A percentile compares a stretch with the other conserved stretches of the same genome.
phyloP scores from a whole-genome alignment of 2,888 invertebrate species.

The Theodoxus fluviatilis region DNA sequence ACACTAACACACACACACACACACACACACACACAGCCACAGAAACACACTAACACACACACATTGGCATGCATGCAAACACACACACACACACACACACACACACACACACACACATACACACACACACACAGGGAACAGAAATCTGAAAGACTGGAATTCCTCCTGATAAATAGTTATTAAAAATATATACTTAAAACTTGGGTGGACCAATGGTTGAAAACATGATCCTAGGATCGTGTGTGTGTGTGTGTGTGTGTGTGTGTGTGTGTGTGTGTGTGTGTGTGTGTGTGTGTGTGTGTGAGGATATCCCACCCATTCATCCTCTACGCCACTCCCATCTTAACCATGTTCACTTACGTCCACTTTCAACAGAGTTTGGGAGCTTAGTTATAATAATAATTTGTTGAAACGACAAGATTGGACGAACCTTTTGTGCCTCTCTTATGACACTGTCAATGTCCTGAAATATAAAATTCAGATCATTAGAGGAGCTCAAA shows the following conservation, averaged over 20 bases:
- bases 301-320: too few species aligned
- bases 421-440: constrained; percentile 37
- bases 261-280: too few species aligned
- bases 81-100: not conserved
- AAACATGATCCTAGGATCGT: too few species aligned
- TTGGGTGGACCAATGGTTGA: not conserved
- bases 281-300: too few species aligned
- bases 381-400: too few species aligned
- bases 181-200: constrained; percentile 8
- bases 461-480: constrained; percentile 31
- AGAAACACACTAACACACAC: not conserved
- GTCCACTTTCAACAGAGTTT: too few species aligned
- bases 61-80: too few species aligned
- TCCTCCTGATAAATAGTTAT: not conserved
- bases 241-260: too few species aligned
- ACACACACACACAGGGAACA: not conserved
- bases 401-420: not conserved
- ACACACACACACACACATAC: not conserved
- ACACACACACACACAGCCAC: not conserved
- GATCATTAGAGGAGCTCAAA: not conserved
- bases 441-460: constrained; percentile 38
- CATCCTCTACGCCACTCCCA: too few species aligned
- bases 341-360: too few species aligned
- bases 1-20: too few species aligned
- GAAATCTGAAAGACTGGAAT: not conserved